A percentile compares a stretch with the other conserved stretches of the same genome.
These are phyloP conservation scores for Tetramorium alpestre DNA, from an alignment of 1,140 invertebrate species.

Conservation along the genomic window DNA sequence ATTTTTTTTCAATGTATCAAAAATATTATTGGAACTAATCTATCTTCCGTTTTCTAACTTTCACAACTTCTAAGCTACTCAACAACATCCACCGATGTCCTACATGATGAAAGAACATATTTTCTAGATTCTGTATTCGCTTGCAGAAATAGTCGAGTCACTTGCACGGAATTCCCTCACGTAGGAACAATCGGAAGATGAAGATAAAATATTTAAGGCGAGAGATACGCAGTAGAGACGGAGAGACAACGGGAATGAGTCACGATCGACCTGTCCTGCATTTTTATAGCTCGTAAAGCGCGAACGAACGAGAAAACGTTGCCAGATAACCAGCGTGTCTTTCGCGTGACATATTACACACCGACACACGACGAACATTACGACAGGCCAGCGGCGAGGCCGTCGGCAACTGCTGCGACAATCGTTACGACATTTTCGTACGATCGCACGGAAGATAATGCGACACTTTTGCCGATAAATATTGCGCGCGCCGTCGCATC, in stretches of 20 bases:
- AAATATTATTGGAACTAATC: neutral
- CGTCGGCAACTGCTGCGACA: neutral
- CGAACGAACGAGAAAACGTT: slow-evolving; percentile 29
- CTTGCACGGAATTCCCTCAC: slow-evolving; percentile 11
- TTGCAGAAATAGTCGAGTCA: neutral
- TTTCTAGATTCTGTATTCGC: neutral
- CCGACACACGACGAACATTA: slow-evolving; percentile 2
- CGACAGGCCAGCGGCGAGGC: neutral
- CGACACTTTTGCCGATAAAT: slow-evolving; percentile 1
- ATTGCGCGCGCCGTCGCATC: neutral
- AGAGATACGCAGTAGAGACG: neutral
- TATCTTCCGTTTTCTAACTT: neutral
- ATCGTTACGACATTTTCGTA: neutral
- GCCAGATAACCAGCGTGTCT: slow-evolving; percentile 31
- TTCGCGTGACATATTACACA: neutral
- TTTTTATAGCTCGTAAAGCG: slow-evolving; percentile 53
- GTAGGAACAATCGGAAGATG: slow-evolving; percentile 22
- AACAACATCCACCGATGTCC: neutral
- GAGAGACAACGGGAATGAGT: slow-evolving; percentile 15
- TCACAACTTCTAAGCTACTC: neutral
- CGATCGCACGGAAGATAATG: slow-evolving; percentile 2
- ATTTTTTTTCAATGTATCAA: neutral
- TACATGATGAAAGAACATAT: neutral
- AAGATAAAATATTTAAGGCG: slow-evolving; percentile 48
- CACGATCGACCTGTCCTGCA: slow-evolving; percentile 20